These are phyloP conservation scores for Pangasius djambal DNA, from an alignment of 2,797 vertebrate genomes.

Conservation along the genomic window DNA sequence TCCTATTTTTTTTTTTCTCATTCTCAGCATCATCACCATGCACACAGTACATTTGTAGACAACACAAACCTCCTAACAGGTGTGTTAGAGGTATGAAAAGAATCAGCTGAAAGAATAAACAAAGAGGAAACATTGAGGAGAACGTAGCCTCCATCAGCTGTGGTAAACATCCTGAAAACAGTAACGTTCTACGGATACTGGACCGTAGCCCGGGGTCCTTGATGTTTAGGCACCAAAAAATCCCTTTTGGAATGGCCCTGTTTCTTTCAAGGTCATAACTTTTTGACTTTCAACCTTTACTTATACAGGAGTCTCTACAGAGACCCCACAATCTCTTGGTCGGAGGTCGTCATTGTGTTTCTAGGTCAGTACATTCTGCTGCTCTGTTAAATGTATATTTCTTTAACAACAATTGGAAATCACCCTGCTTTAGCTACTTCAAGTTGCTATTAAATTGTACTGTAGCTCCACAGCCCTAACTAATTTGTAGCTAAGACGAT, in stretches of 20 bases:
- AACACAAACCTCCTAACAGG: constrained; percentile 77
- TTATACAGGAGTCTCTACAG: constrained; percentile 40
- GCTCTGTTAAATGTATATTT: constrained; percentile 70
- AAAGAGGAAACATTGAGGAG: constrained; percentile 58
- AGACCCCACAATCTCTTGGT: constrained; percentile 53
- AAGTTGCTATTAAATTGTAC: constrained; percentile 49
- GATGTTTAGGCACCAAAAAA: constrained; percentile 74
- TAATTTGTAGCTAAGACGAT: constrained; percentile 56
- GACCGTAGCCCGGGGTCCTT: constrained; percentile 71
- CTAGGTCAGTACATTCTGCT: constrained; percentile 75
- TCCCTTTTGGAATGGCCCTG: constrained; percentile 66
- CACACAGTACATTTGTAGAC: constrained; percentile 78
- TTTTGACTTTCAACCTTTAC: constrained; percentile 67
- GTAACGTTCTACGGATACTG: constrained; percentile 55
- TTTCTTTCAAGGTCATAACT: constrained; percentile 52
- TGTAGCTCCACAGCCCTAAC: constrained; percentile 69
- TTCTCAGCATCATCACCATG: constrained; percentile 77
- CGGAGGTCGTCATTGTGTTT: constrained; percentile 61
- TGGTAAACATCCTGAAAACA: constrained; percentile 71
- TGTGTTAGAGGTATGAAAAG: constrained; percentile 71
- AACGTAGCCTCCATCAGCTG: constrained; percentile 60
- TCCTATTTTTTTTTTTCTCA: constrained; percentile 62
- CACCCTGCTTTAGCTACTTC: constrained; percentile 67
- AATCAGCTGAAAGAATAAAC: constrained; percentile 56
- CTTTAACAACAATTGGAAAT: constrained; percentile 68